Conservation (phyloP, 2,113 vertebrate genomes). For the Anhinga anhinga region DNA sequence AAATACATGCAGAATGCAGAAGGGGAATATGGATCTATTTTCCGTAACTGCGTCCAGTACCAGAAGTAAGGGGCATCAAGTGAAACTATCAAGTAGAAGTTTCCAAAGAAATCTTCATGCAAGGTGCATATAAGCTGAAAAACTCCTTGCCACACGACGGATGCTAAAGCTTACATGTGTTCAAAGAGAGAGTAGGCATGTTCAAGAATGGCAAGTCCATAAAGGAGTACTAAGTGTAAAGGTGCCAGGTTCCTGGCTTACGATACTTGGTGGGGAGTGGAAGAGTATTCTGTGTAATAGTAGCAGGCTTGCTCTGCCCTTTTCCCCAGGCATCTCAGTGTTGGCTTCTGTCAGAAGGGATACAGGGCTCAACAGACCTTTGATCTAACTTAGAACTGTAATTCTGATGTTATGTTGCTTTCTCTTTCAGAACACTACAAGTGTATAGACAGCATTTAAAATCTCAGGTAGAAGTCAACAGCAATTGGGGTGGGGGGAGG, state of each 20-base stretch:
- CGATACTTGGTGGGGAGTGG: background rate
- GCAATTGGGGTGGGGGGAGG: background rate
- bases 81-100: background rate
- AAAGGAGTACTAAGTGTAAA: background rate
- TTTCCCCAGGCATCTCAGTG: background rate
- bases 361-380: background rate
- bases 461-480: background rate
- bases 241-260: background rate
- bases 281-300: background rate
- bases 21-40: background rate
- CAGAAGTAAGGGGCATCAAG: background rate
- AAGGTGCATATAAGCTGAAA: background rate
- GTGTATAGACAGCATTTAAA: background rate
- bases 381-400: background rate
- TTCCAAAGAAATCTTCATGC: background rate
- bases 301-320: background rate
- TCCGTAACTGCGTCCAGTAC: background rate
- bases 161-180: background rate
- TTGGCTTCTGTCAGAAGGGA: background rate
- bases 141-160: background rate
- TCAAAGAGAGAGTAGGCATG: background rate
- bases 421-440: background rate
- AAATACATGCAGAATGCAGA: background rate
- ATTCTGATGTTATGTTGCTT: background rate
- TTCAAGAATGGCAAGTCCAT: background rate